Conservation (phyloP, 2,888 invertebrate species). For the Luperina nickerlii region DNA sequence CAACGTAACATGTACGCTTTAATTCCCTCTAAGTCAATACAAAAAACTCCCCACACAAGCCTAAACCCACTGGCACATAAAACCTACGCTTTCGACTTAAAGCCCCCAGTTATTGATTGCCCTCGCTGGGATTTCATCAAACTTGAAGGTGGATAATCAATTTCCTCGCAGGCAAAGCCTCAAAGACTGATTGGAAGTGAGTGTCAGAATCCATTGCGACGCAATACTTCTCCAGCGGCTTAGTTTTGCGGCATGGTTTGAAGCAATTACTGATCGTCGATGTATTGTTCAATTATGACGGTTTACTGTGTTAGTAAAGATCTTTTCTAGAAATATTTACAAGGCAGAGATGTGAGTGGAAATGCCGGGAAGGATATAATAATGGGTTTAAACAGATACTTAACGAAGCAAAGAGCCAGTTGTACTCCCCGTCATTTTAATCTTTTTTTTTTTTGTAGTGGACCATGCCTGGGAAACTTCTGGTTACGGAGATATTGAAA, state of each 20-base stretch:
- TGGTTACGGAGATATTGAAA: too few species aligned
- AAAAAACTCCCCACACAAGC: conserved; percentile 17
- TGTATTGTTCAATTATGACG: conserved; percentile 24
- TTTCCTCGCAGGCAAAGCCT: conserved; percentile 60
- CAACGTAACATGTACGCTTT: background rate
- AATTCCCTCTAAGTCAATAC: conserved; percentile 16
- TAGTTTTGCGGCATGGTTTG: conserved; percentile 38
- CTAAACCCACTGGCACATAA: conserved; percentile 17
- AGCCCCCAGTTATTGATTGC: conserved; percentile 59
- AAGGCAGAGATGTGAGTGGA: too few species aligned
- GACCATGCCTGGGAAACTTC: too few species aligned
- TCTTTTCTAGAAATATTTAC: background rate
- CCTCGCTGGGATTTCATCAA: conserved; percentile 63
- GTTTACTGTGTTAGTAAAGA: background rate
- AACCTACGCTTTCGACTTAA: conserved; percentile 48
- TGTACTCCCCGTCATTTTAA: background rate
- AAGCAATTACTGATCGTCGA: conserved; percentile 35
- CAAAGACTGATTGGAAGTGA: conserved; percentile 67
- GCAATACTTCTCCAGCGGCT: conserved; percentile 62
- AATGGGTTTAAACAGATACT: too few species aligned
- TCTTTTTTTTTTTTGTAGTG: background rate
- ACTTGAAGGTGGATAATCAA: conserved; percentile 69
- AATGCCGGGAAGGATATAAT: too few species aligned
- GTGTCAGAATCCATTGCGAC: conserved; percentile 60
- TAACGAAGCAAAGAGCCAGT: too few species aligned